Conservation (phyloP, 2,113 vertebrate species). For the Stigmatopora argus region DNA sequence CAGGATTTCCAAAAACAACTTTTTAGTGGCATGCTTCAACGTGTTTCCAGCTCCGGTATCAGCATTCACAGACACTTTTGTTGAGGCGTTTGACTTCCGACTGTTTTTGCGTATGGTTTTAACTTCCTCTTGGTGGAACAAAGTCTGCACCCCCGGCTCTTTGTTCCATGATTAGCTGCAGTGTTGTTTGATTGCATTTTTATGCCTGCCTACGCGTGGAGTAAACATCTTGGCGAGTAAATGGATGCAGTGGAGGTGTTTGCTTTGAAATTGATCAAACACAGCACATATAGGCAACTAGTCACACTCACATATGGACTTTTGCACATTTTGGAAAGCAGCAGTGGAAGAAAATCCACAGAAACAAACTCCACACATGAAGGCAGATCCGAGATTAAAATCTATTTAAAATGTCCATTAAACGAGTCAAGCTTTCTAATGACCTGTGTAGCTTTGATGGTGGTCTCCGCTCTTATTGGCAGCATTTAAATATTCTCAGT, state of each 20-base stretch:
- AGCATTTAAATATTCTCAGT: no score
- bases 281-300: neutral
- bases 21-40: slow-evolving; percentile 32
- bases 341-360: neutral
- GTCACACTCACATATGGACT: neutral
- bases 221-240: slow-evolving; percentile 27
- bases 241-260: neutral
- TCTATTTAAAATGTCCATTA: neutral
- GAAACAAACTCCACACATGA: neutral
- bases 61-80: slow-evolving; percentile 21
- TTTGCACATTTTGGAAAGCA: neutral
- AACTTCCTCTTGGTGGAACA: slow-evolving; percentile 48
- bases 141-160: slow-evolving; percentile 46
- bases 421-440: neutral
- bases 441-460: neutral
- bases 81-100: slow-evolving; percentile 42
- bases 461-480: neutral
- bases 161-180: slow-evolving; percentile 61
- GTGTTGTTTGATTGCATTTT: slow-evolving; percentile 38
- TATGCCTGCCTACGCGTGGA: slow-evolving; percentile 36
- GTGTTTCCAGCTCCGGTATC: slow-evolving; percentile 15
- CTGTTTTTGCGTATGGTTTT: slow-evolving; percentile 33
- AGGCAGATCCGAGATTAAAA: neutral
- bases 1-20: neutral
- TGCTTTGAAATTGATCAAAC: neutral